Evolutionary conservation across 2,113 vertebrate species (phyloP), one percentile per base, ranked within the genome.

Genomic region (Antechinus stuartii): DNA sequence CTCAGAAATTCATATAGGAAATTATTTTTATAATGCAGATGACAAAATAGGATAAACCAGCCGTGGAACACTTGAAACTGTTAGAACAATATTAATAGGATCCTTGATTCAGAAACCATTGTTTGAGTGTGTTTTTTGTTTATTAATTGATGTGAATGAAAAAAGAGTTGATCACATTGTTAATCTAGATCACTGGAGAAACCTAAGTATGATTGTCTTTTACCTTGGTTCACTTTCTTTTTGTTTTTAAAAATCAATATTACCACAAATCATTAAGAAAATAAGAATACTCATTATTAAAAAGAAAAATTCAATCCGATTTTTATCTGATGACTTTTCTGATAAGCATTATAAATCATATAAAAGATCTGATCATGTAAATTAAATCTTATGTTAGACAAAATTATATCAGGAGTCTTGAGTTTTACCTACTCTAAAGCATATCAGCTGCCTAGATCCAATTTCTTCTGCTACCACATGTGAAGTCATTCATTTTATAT

Each of bases 401-500:
- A 84, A 55, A 54, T 92, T 54, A 22, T 54, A 24, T 84, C 56
- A 76, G 1, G 54, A 35, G 7, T 49, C 95, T 53, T 56, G 26
- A 47, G 49, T 23, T 94, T 94, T 95, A 56, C 55, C 42, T 49
- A 27, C 2, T 30, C 76, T 27, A 90, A 93, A 92, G 1, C 26
- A 35, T 93, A 53, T 55, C 27, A 92, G 54, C 22, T 93, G n/a
- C 94, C 96, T 95, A 68, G 49, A 95, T 90, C 94, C 68, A 49
- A 50, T 96, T 94, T 92, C 9, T 0, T 56, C 55, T 94, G 94
- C 94, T 97, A 95, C 92, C 47, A 57, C 50, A 11, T 68, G 95
- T 10, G 50, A 42, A 42, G 0, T 93, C 57, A 92, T 96, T 96
- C 95, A 91, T 93, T 91, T 94, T 97, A 84, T 11, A 0, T 94